These are phyloP conservation scores for Meandrusa payeni DNA, from an alignment of 2,888 invertebrate species.

Conservation along the genomic window DNA sequence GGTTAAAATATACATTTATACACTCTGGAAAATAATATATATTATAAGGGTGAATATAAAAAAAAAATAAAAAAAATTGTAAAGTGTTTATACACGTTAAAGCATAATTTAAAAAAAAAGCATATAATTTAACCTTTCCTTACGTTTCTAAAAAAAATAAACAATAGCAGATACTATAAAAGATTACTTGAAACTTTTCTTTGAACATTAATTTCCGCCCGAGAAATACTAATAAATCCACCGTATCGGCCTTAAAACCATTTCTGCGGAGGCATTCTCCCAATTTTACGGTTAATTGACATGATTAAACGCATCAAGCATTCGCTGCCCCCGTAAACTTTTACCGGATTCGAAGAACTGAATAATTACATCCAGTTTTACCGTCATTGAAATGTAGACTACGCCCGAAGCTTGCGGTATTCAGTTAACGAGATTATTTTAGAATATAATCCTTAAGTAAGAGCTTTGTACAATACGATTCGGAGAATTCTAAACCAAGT, in stretches of 20 bases:
- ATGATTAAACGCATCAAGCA: slow-evolving; percentile 56
- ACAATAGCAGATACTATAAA: background rate
- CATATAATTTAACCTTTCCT: no score
- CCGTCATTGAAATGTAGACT: slow-evolving; percentile 55
- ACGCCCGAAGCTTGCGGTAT: slow-evolving; percentile 32
- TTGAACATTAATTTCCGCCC: background rate
- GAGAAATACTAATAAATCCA: slow-evolving; percentile 34
- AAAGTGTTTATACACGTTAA: no score
- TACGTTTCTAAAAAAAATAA: no score
- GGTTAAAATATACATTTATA: no score
- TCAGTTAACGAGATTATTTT: slow-evolving; percentile 42
- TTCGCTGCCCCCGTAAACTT: slow-evolving; percentile 49
- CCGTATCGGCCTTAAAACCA: slow-evolving; percentile 35
- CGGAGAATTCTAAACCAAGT: no score
- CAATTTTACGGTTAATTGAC: slow-evolving; percentile 64
- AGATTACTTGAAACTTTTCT: slow-evolving; percentile 10
- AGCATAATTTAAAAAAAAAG: no score
- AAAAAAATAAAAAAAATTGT: no score
- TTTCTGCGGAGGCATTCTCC: slow-evolving; percentile 34
- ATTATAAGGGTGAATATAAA: no score
- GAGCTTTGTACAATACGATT: background rate
- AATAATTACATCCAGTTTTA: slow-evolving; percentile 56
- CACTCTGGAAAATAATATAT: no score
- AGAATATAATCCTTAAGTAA: background rate
- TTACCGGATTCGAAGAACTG: slow-evolving; percentile 48